These are phyloP conservation scores for Ennomos quercinarius DNA, from an alignment of 2,888 invertebrate genomes.

Conservation along the genomic window DNA sequence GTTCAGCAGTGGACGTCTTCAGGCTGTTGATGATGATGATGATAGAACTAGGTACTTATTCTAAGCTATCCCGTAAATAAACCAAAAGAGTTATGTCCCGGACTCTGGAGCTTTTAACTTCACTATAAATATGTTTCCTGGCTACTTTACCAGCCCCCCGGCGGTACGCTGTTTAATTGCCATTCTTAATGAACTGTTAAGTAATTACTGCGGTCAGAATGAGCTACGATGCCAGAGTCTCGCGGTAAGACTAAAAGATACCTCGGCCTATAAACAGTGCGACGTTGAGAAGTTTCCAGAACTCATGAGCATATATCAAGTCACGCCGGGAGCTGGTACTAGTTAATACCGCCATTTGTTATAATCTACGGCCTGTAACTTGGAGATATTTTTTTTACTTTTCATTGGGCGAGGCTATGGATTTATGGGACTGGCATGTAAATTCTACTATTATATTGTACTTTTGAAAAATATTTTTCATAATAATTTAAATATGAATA, in stretches of 20 bases:
- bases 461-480: too few relatives aligned
- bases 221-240: conserved; percentile 40
- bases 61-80: conserved; percentile 9
- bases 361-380: conserved; percentile 13
- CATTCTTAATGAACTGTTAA: conserved; percentile 42
- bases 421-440: conserved; percentile 9
- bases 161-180: conserved; percentile 33
- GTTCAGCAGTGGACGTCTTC: too few relatives aligned
- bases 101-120: conserved; percentile 8
- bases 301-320: conserved; percentile 40
- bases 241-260: conserved; percentile 38
- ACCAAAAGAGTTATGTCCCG: conserved; percentile 4
- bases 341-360: conserved; percentile 39
- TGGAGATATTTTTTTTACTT: conserved; percentile 11
- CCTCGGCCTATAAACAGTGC: conserved; percentile 44
- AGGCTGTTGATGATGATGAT: too few relatives aligned
- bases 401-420: conserved; percentile 3
- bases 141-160: conserved; percentile 23
- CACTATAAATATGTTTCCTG: conserved; percentile 29
- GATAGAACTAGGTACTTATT: too few relatives aligned
- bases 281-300: conserved; percentile 49
- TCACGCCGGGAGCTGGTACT: conserved; percentile 41
- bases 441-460: background rate
- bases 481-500: too few relatives aligned
- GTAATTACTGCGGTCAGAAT: conserved; percentile 43